Base-by-base conservation (phyloP, 2,888 invertebrate species). In the Hypolimnas misippus region DNA sequence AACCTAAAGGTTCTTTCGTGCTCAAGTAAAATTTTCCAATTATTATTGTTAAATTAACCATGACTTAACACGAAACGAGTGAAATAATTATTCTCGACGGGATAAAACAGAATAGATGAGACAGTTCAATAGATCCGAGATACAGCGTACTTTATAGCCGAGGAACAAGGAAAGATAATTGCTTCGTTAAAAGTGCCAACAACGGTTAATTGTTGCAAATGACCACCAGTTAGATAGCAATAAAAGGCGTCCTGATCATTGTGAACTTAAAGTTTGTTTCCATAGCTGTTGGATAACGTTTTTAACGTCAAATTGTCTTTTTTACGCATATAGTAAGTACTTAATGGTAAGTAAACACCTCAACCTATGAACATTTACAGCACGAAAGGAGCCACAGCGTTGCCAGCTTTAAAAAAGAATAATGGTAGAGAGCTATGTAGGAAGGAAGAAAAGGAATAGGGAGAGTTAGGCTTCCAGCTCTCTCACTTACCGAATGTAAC, bases 171-270 rank as follows among this genome's bases (percentile, higher is more conserved):
- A 65, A 58, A 63, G 73, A 84, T 86, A 86, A 87, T 86, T 85
- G 85, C 75, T 80, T 86, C 84, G 81, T 86, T 86, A 87, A 83
- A 74, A 72, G 71, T 70, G 74, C 76, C 76, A 79, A 79, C 78
- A 78, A 79, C 74, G 71, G 78, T 82, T 88, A 88, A 89, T 89
- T 88, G 86, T 84, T 82, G 86, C 86, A 84, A 89, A 88, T 84
- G 82, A 78, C 72, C 69, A 76, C 74, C 76, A 77, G 83, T 85
- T 82, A 77, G 76, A 78, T 72, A 75, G 82, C 81, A 83, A 83
- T 86, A 83, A 81, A 83, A 81, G 81, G 58, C 58, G 35, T 59
- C 57, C 50, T 51, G 51, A 59, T 62, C 59, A 63, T 55, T 64
- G 58, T 62, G 57, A 54, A 62, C 54, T 57, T 50, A 62, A 57